phyloP scores from a whole-genome alignment of 1,140 invertebrate species.

The Conus ventricosus region DNA sequence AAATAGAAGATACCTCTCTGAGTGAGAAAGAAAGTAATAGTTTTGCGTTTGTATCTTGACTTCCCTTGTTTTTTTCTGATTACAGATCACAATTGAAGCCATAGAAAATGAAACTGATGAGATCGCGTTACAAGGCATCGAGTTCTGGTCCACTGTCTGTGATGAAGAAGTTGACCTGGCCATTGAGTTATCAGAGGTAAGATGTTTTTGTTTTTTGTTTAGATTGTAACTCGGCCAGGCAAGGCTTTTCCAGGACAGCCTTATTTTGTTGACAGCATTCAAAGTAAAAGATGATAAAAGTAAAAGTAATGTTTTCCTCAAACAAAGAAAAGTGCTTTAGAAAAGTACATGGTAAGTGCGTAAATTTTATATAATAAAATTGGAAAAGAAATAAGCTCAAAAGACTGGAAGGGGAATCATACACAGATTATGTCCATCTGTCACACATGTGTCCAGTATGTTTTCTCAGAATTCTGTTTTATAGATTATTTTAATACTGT shows the following conservation, averaged over 20 bases:
- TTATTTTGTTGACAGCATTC: neutral
- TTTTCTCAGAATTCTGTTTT: no score
- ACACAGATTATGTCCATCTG: no score
- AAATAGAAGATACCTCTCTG: no score
- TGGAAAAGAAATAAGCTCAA: no score
- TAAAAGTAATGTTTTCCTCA: neutral
- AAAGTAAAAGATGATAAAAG: neutral
- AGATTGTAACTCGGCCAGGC: neutral
- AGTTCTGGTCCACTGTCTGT: constrained; percentile 99
- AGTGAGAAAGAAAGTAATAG: no score
- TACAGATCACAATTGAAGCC: constrained; percentile 95
- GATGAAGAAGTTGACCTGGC: constrained; percentile 99
- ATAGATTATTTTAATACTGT: no score
- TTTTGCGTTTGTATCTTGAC: no score
- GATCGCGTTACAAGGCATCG: constrained; percentile 98
- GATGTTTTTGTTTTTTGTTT: neutral
- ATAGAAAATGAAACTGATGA: constrained; percentile 98
- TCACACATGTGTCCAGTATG: no score
- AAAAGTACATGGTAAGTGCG: no score
- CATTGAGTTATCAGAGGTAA: constrained; percentile 91
- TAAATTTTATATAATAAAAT: no score
- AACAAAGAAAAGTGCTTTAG: no score
- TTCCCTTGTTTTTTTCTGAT: neutral
- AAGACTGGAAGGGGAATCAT: no score
- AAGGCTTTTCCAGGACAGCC: neutral